Conservation (phyloP, 2,888 invertebrate species). For the Thera obeliscata region DNA sequence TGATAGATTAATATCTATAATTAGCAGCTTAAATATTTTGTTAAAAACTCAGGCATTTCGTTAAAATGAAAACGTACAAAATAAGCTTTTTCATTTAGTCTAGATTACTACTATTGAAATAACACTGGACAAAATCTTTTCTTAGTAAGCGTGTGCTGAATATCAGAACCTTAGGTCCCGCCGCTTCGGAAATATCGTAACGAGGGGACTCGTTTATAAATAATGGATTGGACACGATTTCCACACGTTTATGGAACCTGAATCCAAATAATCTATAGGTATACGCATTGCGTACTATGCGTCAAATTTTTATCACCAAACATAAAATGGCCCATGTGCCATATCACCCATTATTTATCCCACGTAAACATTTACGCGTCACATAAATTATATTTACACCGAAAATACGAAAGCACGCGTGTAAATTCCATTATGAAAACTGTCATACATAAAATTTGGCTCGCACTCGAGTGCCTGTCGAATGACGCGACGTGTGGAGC, state of each 20-base stretch:
- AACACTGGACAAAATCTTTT: no score
- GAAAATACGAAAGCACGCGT: conserved; percentile 26
- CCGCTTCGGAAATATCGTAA: no score
- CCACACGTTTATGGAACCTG: background rate
- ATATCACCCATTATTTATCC: conserved; percentile 16
- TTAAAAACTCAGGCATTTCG: no score
- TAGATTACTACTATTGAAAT: no score
- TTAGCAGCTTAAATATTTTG: no score
- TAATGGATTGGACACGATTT: background rate
- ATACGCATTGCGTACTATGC: conserved; percentile 14
- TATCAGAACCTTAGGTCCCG: no score
- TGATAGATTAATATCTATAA: no score
- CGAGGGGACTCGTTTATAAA: no score
- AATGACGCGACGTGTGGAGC: conserved; percentile 52
- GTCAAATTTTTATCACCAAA: conserved; percentile 9
- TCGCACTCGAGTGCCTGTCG: conserved; percentile 48
- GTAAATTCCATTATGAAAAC: conserved; percentile 45
- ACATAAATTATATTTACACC: conserved; percentile 34
- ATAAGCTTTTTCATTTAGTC: no score
- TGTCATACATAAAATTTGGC: conserved; percentile 47
- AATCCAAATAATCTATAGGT: background rate
- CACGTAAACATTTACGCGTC: conserved; percentile 25
- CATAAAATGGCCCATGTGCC: conserved; percentile 5
- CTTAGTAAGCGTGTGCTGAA: no score
- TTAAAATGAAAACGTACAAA: no score